These are phyloP conservation scores for Stenoptilia bipunctidactyla DNA, from an alignment of 2,888 invertebrate species.

Conservation along the genomic window DNA sequence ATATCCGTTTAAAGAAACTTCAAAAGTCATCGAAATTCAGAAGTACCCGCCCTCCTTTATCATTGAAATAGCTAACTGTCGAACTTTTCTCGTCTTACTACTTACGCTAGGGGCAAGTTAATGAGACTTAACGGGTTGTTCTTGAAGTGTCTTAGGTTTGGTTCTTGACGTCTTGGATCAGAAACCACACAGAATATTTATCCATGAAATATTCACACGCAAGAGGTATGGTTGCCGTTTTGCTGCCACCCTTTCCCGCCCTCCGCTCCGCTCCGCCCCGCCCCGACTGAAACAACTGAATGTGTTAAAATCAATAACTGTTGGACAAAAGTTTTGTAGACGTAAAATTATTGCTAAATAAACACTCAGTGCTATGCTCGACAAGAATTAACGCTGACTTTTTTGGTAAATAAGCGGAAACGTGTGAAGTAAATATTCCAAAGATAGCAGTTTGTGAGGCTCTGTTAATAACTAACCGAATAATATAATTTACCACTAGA, in stretches of 20 bases:
- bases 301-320: constrained; percentile 65
- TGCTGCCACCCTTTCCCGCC: constrained; percentile 32
- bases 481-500: too few species aligned
- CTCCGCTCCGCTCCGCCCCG: constrained; percentile 13
- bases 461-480: too few species aligned
- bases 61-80: background rate
- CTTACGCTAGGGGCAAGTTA: background rate
- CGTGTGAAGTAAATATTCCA: too few species aligned
- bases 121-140: background rate
- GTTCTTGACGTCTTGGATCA: constrained; percentile 22
- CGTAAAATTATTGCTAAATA: constrained; percentile 16
- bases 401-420: too few species aligned
- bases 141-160: background rate
- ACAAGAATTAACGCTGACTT: too few species aligned
- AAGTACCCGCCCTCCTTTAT: background rate
- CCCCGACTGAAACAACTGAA: constrained; percentile 60
- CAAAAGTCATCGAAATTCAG: too few species aligned
- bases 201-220: constrained; percentile 66
- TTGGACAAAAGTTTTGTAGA: constrained; percentile 46
- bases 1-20: too few species aligned
- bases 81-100: background rate
- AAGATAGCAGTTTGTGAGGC: too few species aligned
- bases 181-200: constrained; percentile 56
- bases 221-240: constrained; percentile 59
- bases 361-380: background rate